These are phyloP conservation scores for Ptyas mucosa DNA, from an alignment of 2,113 vertebrate genomes.

Conservation along the genomic window DNA sequence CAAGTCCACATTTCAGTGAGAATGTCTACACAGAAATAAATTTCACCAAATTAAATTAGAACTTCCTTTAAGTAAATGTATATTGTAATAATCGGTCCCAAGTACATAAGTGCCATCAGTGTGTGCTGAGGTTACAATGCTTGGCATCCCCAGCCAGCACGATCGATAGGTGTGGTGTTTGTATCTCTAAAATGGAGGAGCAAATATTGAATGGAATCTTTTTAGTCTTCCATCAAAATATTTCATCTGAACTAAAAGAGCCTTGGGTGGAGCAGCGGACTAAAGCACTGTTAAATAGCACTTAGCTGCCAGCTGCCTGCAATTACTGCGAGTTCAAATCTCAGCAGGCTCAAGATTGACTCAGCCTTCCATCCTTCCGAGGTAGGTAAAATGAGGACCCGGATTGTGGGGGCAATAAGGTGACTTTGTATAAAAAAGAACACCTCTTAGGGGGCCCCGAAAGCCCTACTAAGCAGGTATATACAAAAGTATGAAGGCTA, in stretches of 20 bases:
- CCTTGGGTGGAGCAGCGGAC: too few relatives aligned
- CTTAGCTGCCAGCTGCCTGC: too few relatives aligned
- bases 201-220: not conserved
- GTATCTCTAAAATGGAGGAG: not conserved
- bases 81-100: not conserved
- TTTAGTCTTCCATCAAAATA: not conserved
- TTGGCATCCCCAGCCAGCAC: not conserved
- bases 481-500: too few relatives aligned
- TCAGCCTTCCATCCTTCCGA: too few relatives aligned
- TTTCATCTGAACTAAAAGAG: not conserved
- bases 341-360: too few relatives aligned
- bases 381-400: too few relatives aligned
- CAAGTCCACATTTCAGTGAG: constrained; percentile 28
- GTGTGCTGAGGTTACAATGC: not conserved
- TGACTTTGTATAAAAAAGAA: too few relatives aligned
- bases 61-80: not conserved
- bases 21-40: not conserved
- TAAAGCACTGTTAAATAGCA: too few relatives aligned
- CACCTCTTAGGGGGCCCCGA: too few relatives aligned
- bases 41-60: not conserved
- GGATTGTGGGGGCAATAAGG: too few relatives aligned
- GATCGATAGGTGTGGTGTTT: not conserved
- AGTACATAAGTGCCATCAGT: not conserved
- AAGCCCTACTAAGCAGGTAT: too few relatives aligned
- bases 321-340: too few relatives aligned